phyloP scores from a whole-genome alignment of 2,113 vertebrate genomes.

The Trinectes maculatus region DNA sequence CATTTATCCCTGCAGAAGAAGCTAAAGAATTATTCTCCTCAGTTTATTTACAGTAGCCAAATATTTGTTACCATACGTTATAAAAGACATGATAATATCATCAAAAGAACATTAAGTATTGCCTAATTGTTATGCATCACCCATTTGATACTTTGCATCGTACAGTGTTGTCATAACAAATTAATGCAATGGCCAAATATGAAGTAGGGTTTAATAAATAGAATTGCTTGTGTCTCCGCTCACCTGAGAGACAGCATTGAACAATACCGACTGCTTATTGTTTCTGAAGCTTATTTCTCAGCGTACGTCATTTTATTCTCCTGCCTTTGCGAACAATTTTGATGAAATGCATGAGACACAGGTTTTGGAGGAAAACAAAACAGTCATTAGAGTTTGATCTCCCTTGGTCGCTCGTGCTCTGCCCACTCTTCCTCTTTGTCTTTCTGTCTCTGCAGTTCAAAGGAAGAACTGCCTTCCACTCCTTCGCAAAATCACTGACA shows the following conservation, averaged over 20 bases:
- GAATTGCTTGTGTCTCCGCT: neutral
- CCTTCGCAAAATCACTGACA: slow-evolving; percentile 59
- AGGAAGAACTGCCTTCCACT: slow-evolving; percentile 53
- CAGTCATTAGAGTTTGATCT: slow-evolving; percentile 64
- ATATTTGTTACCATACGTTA: too few species aligned
- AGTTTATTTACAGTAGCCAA: too few species aligned
- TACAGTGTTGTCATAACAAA: too few species aligned
- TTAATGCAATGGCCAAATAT: too few species aligned
- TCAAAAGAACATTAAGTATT: too few species aligned
- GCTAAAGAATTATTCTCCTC: too few species aligned
- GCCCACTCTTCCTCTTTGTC: slow-evolving; percentile 15
- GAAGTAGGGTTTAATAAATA: too few species aligned
- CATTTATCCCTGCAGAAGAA: too few species aligned
- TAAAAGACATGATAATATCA: too few species aligned
- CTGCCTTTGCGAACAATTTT: slow-evolving; percentile 36
- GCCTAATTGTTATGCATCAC: too few species aligned
- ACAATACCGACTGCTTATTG: slow-evolving; percentile 8
- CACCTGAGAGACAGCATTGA: slow-evolving; percentile 11
- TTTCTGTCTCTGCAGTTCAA: slow-evolving; percentile 40
- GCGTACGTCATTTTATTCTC: slow-evolving; percentile 2
- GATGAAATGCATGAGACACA: slow-evolving; percentile 33
- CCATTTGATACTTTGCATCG: too few species aligned
- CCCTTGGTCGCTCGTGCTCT: slow-evolving; percentile 22
- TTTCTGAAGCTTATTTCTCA: slow-evolving; percentile 21
- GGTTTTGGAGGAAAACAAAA: slow-evolving; percentile 37